These are phyloP conservation scores for Blera fallax DNA, from an alignment of 2,888 invertebrate species.

Conservation along the genomic window DNA sequence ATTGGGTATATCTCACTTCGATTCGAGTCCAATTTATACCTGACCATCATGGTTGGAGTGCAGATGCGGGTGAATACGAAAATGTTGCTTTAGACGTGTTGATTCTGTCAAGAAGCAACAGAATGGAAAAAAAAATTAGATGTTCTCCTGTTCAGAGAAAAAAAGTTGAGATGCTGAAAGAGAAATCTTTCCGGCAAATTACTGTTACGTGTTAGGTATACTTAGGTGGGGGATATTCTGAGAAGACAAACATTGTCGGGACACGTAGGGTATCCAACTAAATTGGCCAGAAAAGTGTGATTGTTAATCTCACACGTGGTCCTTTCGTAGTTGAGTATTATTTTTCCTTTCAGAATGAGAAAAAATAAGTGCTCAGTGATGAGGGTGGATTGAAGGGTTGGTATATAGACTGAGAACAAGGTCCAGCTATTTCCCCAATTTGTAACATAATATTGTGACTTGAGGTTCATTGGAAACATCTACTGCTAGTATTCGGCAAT, in stretches of 20 bases:
- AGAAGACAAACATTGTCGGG: not conserved
- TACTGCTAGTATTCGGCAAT: too few relatives aligned
- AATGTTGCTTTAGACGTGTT: conserved; percentile 26
- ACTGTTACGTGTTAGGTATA: conserved; percentile 26
- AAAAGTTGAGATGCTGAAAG: not conserved
- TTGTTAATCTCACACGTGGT: conserved; percentile 14
- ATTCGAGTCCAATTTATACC: conserved; percentile 46
- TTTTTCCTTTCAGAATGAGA: not conserved
- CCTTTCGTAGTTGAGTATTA: too few relatives aligned
- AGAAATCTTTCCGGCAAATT: conserved; percentile 29
- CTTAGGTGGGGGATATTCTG: not conserved
- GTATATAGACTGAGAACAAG: not conserved
- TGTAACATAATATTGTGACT: not conserved
- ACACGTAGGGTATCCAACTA: not conserved
- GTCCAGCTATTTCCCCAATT: not conserved
- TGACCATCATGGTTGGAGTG: not conserved
- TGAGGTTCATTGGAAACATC: too few relatives aligned
- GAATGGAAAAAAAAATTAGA: conserved; percentile 9
- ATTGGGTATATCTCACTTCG: conserved; percentile 55
- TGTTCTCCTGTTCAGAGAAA: not conserved
- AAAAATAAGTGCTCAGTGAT: not conserved
- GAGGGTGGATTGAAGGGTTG: not conserved
- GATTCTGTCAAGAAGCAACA: conserved; percentile 19
- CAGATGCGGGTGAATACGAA: not conserved
- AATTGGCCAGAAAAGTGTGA: conserved; percentile 7